Percentiles rank a stretch among this genome's conserved stretches.
phyloP scores from a whole-genome alignment of 2,888 invertebrate species.

The Dynastes hyllus region DNA sequence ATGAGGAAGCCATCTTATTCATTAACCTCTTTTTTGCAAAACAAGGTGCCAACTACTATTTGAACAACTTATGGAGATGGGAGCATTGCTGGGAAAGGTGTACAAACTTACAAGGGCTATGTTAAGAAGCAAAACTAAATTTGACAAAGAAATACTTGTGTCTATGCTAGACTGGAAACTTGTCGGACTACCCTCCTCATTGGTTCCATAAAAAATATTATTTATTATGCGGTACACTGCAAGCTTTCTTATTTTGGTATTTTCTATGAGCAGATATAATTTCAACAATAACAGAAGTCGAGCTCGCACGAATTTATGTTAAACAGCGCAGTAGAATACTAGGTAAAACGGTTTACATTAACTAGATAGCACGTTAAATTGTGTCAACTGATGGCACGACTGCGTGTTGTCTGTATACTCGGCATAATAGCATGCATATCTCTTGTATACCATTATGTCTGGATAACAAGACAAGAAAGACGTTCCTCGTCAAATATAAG shows the following conservation, averaged over 20 bases:
- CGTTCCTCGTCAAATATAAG: conserved; percentile 55
- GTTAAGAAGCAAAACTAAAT: no score
- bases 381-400: conserved; percentile 35
- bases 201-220: no score
- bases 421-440: conserved; percentile 44
- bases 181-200: no score
- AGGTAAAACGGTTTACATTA: conserved; percentile 39
- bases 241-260: not conserved
- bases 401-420: conserved; percentile 23
- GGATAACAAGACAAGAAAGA: conserved; percentile 47
- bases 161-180: no score
- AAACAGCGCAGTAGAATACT: conserved; percentile 2
- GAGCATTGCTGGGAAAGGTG: no score
- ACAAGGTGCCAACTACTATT: no score
- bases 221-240: no score
- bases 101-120: no score
- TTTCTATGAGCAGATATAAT: not conserved
- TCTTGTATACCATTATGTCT: conserved; percentile 42
- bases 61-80: no score
- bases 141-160: no score
- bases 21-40: no score
- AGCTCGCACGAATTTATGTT: conserved; percentile 10
- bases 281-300: conserved; percentile 2
- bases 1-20: no score
- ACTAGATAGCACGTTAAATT: conserved; percentile 44